Conservation (phyloP, 2,888 invertebrate species). For the Acanthosepion esculentum region DNA sequence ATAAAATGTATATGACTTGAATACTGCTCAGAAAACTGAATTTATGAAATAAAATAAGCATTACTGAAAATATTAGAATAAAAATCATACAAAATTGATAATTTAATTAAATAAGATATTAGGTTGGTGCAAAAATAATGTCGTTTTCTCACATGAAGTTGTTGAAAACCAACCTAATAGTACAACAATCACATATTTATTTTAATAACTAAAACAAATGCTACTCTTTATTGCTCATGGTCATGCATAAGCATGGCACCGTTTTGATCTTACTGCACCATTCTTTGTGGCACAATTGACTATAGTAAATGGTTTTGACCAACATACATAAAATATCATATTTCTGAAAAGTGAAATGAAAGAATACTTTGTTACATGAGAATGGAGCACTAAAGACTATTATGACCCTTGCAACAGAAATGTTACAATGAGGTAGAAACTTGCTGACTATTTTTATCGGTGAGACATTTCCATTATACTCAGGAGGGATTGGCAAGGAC, state of each 20-base stretch:
- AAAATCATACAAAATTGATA: background rate
- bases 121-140: too few relatives aligned
- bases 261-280: background rate
- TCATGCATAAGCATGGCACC: background rate
- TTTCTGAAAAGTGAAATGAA: background rate
- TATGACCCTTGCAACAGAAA: background rate
- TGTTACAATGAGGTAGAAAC: background rate
- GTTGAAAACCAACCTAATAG: too few relatives aligned
- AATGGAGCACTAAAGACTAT: background rate
- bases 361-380: background rate
- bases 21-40: too few relatives aligned
- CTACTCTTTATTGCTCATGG: background rate
- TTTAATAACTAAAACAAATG: too few relatives aligned
- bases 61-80: background rate
- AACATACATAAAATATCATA: background rate
- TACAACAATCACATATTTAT: too few relatives aligned
- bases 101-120: too few relatives aligned
- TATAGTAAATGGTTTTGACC: background rate
- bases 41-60: background rate
- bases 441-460: background rate
- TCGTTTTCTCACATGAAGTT: too few relatives aligned
- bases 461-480: background rate
- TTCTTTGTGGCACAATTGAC: background rate
- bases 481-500: background rate
- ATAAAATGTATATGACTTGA: too few relatives aligned